A percentile compares a stretch with the other conserved stretches of the same genome.
phyloP scores from a whole-genome alignment of 1,140 invertebrate genomes.

The Aphidius ervi region DNA sequence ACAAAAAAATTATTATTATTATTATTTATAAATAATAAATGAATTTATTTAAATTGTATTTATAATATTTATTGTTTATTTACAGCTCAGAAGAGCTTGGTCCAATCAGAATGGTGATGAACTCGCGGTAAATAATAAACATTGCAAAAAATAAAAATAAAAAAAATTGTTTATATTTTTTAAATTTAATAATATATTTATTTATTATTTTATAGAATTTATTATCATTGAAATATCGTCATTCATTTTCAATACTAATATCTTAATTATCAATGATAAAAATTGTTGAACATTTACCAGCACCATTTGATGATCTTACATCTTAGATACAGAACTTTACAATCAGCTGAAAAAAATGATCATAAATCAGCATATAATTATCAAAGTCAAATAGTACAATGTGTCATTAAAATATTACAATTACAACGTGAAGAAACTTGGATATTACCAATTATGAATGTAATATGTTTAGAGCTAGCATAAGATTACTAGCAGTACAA shows the following conservation, averaged over 20 bases:
- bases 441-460: conserved; percentile 87
- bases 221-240: conserved; percentile 73
- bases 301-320: conserved; percentile 79
- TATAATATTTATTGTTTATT: neutral
- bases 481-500: conserved; percentile 71
- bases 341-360: conserved; percentile 62
- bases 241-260: conserved; percentile 54
- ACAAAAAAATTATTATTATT: too few species aligned
- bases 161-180: too few species aligned
- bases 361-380: conserved; percentile 73
- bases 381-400: conserved; percentile 74
- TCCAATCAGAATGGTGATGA: conserved; percentile 56
- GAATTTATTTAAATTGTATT: too few species aligned
- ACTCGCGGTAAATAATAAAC: conserved; percentile 49
- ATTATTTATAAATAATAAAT: too few species aligned
- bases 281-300: conserved; percentile 66
- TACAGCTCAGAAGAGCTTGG: conserved; percentile 44
- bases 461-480: conserved; percentile 80
- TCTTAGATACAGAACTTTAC: conserved; percentile 61
- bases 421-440: conserved; percentile 93
- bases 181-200: too few species aligned
- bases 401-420: conserved; percentile 80
- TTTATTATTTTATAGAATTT: conserved; percentile 51
- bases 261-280: conserved; percentile 63
- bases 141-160: neutral